Evolutionary conservation across 2,797 vertebrate species (phyloP), one percentile per base, ranked within the genome.

Genomic region (Molothrus aeneus): DNA sequence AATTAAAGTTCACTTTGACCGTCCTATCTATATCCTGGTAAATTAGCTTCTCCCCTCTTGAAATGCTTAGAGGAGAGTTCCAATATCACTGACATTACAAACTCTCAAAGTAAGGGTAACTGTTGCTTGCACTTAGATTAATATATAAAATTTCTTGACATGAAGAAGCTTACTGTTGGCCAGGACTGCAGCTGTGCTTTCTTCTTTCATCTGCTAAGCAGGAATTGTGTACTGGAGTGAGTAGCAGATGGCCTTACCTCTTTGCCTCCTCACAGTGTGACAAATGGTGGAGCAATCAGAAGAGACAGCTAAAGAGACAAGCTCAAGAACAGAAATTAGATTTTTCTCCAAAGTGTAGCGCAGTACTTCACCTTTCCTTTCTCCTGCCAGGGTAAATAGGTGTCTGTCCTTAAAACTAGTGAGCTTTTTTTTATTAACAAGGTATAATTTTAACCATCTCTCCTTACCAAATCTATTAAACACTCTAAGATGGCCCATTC

Each of bases 31-130:
- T 75, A 81, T 38, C 25, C 24, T 83, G 24, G 48, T 93, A 94
- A 90, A 95, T 96, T 93, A 95, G 57, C 25, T 92, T 95, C 70
- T 92, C 50, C n/a, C 88, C 82, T 90, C 90, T 92, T 92, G 70
- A 86, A 88, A 86, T 90, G 15, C 89, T 86, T 72, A 56, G 38
- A 74, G 70, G 40, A 65, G 43, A 81, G 32, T 75, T 92, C 64
- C 51, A 84, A 34, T 94, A 84, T 81, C 63, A 79, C 43, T 84
- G 73, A 14, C 43, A 68, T 77, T 88, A n/a, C n/a, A 77, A 72
- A 53, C 34, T 94, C 54, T 11, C 10, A 42, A 73, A 63, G 47
- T 68, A 73, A 75, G 31, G 34, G 11, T 64, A 85, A 48, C 64
- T 82, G 14, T 56, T 90, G 32, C 63, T 75, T 86, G 63, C 40